Percentiles rank a stretch among this genome's conserved stretches.
Conservation (phyloP, 2,888 invertebrate genomes). For the Muscina levida region DNA sequence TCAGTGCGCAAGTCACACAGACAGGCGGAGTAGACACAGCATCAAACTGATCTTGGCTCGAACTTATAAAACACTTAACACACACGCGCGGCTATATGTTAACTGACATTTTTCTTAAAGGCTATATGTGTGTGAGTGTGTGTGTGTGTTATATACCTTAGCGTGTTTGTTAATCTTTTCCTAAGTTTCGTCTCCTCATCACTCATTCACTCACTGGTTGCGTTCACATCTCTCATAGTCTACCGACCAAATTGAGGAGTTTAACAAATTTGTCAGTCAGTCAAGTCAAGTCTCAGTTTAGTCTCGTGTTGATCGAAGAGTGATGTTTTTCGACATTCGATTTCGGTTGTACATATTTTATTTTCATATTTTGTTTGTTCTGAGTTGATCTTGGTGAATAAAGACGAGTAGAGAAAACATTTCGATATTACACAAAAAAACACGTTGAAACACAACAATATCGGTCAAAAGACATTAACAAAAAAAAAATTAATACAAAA, state of each 20-base stretch:
- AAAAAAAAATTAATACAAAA: slow-evolving; percentile 5
- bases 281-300: slow-evolving; percentile 2
- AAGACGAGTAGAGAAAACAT: too few relatives aligned
- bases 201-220: slow-evolving; percentile 60
- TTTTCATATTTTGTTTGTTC: slow-evolving; percentile 56
- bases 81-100: slow-evolving; percentile 25
- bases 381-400: slow-evolving; percentile 64
- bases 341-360: too few relatives aligned
- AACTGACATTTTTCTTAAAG: not conserved
- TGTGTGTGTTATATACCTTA: slow-evolving; percentile 63
- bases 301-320: slow-evolving; percentile 29
- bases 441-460: too few relatives aligned
- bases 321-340: slow-evolving; percentile 36
- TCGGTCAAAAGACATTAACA: not conserved
- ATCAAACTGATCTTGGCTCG: slow-evolving; percentile 52
- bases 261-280: slow-evolving; percentile 67
- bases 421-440: too few relatives aligned
- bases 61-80: slow-evolving; percentile 57
- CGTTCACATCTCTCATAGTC: slow-evolving; percentile 37
- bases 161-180: slow-evolving; percentile 67
- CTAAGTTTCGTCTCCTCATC: slow-evolving; percentile 35
- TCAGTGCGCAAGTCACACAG: too few relatives aligned
- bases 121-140: slow-evolving; percentile 35
- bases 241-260: slow-evolving; percentile 44
- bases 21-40: slow-evolving; percentile 26